Evolutionary conservation across 2,113 vertebrate genomes (phyloP), one percentile per base, ranked within the genome.

Genomic region (Xenus cinereus): DNA sequence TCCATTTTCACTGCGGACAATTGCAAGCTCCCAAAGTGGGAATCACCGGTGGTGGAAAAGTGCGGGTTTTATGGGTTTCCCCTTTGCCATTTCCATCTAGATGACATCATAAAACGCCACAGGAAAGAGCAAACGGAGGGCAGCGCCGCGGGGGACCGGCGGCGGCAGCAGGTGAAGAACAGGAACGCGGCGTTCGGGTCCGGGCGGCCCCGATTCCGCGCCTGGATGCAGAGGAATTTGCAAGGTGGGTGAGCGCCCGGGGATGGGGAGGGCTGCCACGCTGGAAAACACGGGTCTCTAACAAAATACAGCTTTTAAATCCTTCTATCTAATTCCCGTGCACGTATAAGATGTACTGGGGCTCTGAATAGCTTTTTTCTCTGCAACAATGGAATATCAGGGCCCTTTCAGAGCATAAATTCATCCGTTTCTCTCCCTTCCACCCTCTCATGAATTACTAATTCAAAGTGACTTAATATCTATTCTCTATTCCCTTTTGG

Each of bases 51-150:
- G 51, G 54, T 46, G 72, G 32, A 63, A 53, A 90, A 68, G 32
- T 7, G 51, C 43, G 17, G 59, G 22, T 64, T 89, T 72, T 32
- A 26, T 56, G 80, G 33, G 23, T 46, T 95, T 95, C 48, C 67
- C 53, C 27, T 92, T 62, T 86, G 45, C 60, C 32, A 6, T 95
- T 97, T 87, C 3, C 0, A 92, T 96, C n/a, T 59, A 98, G 98
- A 97, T 93, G 97, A 98, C 51, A 97, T 97, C 74, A 97, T 97
- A 92, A 89, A 80, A 18, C 91, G 74, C 33, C 97, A 93, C 41
- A 83, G 92, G 90, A 94, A 95, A 6, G 97, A 96, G 59, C 43
- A 81, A 16, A 21, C n/a, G 12, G 79, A 41, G 4, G 14, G 48
- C 64, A 89, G 90, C 2, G 0, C 84, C 2, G 0, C 1, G 2